A percentile compares a stretch with the other conserved stretches of the same genome.
phyloP scores from a whole-genome alignment of 2,888 invertebrate species.

The Crossocerus cetratus region DNA sequence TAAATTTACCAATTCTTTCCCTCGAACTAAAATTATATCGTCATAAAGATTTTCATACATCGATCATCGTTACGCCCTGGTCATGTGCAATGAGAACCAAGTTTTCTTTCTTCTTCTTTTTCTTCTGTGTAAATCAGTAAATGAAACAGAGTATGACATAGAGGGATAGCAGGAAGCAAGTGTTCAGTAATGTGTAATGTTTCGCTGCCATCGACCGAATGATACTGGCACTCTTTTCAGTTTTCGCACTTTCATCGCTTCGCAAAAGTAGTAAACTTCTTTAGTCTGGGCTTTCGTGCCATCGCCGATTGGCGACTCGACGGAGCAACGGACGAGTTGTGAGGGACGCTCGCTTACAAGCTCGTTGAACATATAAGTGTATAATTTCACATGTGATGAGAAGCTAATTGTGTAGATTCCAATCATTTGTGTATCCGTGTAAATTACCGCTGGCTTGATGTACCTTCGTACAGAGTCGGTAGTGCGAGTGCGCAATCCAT shows the following conservation, averaged over 20 bases:
- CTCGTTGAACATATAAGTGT: conserved; percentile 17
- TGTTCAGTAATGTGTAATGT: background rate
- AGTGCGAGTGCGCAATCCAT: background rate
- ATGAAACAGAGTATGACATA: background rate
- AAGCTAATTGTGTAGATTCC: conserved; percentile 22
- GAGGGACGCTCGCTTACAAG: conserved; percentile 9
- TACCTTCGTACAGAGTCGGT: conserved; percentile 2
- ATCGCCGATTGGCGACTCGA: conserved; percentile 12
- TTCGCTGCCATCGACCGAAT: background rate
- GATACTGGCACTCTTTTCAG: background rate
- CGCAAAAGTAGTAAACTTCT: conserved; percentile 48
- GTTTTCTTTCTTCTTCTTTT: conserved; percentile 6
- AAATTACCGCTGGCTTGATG: conserved; percentile 34
- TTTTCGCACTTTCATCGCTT: conserved; percentile 12
- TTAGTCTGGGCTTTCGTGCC: conserved; percentile 40
- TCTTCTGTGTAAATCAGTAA: background rate
- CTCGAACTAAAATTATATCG: conserved; percentile 16
- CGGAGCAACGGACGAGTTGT: conserved; percentile 30
- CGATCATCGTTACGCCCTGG: background rate
- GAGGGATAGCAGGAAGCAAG: conserved; percentile 14
- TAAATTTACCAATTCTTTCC: conserved; percentile 14
- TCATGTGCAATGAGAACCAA: conserved; percentile 1
- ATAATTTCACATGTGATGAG: conserved; percentile 24
- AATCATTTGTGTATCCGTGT: conserved; percentile 23
- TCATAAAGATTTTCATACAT: conserved; percentile 5